Conservation (phyloP, 1,140 invertebrate species). For the Halotydeus destructor region DNA sequence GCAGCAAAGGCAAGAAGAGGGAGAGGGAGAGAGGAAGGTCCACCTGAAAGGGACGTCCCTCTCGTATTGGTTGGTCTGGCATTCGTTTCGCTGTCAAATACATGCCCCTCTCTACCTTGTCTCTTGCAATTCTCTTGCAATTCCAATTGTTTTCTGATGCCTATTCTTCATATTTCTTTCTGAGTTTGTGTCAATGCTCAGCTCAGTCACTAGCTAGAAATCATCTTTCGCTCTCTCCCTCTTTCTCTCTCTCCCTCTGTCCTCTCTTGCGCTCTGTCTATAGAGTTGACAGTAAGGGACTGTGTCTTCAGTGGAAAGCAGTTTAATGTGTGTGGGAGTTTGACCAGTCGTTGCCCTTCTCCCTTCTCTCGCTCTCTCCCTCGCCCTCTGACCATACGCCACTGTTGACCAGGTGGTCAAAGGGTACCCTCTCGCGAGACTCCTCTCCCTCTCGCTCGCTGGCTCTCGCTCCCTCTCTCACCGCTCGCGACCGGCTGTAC, state of each 20-base stretch:
- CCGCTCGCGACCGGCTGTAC: too few relatives aligned
- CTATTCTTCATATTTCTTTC: background rate
- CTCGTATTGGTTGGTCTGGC: slow-evolving; percentile 1
- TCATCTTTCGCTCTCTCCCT: background rate
- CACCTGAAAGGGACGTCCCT: slow-evolving; percentile 3
- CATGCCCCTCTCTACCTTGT: background rate
- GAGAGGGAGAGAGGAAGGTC: background rate
- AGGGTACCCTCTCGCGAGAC: background rate
- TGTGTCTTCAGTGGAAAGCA: too few relatives aligned
- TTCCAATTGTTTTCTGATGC: background rate
- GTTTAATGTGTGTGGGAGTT: too few relatives aligned
- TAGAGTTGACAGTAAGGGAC: too few relatives aligned
- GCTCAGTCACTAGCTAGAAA: background rate
- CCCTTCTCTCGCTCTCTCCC: too few relatives aligned
- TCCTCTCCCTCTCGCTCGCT: background rate
- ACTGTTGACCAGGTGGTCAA: slow-evolving; percentile 1
- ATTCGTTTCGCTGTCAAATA: background rate
- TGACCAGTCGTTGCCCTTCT: too few relatives aligned
- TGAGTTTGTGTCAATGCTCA: background rate
- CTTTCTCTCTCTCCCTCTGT: background rate
- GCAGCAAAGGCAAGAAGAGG: background rate
- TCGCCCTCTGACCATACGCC: background rate
- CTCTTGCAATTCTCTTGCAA: too few relatives aligned
- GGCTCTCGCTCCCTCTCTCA: too few relatives aligned
- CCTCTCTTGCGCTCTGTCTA: too few relatives aligned